These are phyloP conservation scores for Sarotherodon lohbergeri DNA, from an alignment of 2,113 vertebrate species.

Conservation along the genomic window DNA sequence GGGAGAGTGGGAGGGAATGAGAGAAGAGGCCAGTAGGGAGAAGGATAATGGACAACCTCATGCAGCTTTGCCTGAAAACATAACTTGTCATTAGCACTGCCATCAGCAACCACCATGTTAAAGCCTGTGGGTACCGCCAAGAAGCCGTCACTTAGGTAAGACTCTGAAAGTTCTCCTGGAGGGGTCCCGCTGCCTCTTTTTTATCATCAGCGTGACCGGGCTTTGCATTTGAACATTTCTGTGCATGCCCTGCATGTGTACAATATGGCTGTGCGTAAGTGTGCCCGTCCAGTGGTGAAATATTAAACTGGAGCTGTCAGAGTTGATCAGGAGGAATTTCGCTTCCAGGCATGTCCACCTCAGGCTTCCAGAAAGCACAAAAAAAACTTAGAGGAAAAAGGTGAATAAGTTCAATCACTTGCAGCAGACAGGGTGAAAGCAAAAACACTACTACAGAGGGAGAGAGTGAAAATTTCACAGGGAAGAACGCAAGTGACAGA, in stretches of 20 bases:
- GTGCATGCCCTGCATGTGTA: not conserved
- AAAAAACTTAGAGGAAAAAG: not conserved
- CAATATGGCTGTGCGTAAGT: not conserved
- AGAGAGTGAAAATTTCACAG: not conserved
- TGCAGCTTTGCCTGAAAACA: constrained; percentile 51
- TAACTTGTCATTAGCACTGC: constrained; percentile 50
- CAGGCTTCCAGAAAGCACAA: not conserved
- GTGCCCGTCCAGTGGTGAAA: constrained; percentile 57
- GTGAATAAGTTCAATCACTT: constrained; percentile 15
- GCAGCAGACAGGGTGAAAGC: not conserved
- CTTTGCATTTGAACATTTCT: not conserved
- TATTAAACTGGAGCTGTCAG: constrained; percentile 74
- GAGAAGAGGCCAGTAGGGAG: constrained; percentile 40
- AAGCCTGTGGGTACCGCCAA: not conserved
- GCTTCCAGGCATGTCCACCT: constrained; percentile 53
- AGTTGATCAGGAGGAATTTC: constrained; percentile 46
- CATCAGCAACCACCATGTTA: constrained; percentile 22
- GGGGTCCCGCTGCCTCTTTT: not conserved
- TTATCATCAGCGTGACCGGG: not conserved
- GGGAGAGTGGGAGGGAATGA: constrained; percentile 14
- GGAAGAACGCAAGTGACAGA: constrained; percentile 2
- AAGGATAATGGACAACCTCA: constrained; percentile 59
- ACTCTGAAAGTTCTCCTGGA: not conserved
- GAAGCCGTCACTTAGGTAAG: not conserved
- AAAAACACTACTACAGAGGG: not conserved